Conservation (phyloP, 1,140 invertebrate genomes). For the Telenomus remus region DNA sequence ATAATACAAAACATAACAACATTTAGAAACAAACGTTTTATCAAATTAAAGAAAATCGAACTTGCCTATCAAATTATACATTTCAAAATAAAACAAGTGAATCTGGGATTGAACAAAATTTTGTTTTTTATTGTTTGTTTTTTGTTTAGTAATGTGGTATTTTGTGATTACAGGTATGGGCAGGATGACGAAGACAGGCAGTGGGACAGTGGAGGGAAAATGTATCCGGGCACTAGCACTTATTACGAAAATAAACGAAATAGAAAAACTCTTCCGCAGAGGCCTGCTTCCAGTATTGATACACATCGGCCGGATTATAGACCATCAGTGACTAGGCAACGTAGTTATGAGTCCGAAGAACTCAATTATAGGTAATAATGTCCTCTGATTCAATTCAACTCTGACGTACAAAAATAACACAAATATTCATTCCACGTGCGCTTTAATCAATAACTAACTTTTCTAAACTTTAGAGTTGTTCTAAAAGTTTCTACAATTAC, state of each 20-base stretch:
- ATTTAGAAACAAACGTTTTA: background rate
- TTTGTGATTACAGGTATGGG: slow-evolving; percentile 73
- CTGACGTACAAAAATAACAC: no score
- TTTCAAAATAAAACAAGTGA: no score
- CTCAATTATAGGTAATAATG: slow-evolving; percentile 64
- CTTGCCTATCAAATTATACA: no score
- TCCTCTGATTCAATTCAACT: background rate
- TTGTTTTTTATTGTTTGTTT: no score
- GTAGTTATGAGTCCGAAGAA: slow-evolving; percentile 71
- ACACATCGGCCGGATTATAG: slow-evolving; percentile 69
- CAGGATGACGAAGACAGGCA: slow-evolving; percentile 81
- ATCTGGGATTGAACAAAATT: no score
- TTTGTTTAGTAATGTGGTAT: no score
- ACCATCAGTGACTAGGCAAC: slow-evolving; percentile 68
- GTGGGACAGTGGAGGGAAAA: slow-evolving; percentile 81
- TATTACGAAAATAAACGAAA: slow-evolving; percentile 71
- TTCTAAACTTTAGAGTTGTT: no score
- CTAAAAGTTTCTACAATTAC: no score
- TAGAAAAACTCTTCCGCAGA: slow-evolving; percentile 71
- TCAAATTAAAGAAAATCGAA: no score
- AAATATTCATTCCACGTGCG: no score
- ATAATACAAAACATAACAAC: slow-evolving; percentile 1
- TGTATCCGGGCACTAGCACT: slow-evolving; percentile 62
- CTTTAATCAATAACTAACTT: no score
- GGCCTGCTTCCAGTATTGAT: slow-evolving; percentile 70